Evolutionary conservation across 2,113 vertebrate species (phyloP).

Genomic region (Hemicordylus capensis): DNA sequence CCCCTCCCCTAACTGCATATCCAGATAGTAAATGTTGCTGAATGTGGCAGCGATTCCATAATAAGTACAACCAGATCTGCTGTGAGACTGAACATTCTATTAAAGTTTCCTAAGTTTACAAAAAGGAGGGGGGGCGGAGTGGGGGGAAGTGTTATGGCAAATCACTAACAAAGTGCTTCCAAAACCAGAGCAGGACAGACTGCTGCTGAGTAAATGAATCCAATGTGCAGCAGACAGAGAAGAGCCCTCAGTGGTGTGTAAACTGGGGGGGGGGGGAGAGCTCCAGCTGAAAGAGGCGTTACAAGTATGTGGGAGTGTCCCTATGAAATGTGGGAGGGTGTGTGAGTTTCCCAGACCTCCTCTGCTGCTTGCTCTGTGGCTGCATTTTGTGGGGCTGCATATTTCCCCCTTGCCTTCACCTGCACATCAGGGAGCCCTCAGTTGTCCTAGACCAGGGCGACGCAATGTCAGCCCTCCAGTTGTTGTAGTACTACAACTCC

Average conservation of each 20-base stretch:
- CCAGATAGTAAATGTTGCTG: neutral
- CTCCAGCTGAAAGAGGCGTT: neutral
- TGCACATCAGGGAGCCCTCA: neutral
- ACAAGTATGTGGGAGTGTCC: neutral
- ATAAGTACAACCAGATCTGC: neutral
- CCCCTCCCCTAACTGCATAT: neutral
- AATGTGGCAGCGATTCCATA: slow-evolving; percentile 1
- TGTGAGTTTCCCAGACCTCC: neutral
- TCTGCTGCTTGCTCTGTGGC: neutral
- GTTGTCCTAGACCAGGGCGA: neutral
- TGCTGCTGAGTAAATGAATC: neutral
- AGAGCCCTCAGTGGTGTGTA: neutral
- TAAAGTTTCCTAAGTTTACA: neutral
- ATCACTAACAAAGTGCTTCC: neutral
- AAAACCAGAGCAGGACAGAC: neutral
- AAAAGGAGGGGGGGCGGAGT: no score
- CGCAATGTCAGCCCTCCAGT: neutral
- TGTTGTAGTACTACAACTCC: no score
- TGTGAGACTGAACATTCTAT: neutral
- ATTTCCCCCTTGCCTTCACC: neutral
- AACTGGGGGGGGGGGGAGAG: no score
- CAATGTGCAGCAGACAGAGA: neutral
- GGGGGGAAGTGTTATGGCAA: neutral
- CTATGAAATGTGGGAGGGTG: neutral
- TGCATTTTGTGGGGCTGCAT: neutral